These are phyloP conservation scores for Poeciliopsis gracilis DNA, from an alignment of 2,797 vertebrate species.

Conservation along the genomic window DNA sequence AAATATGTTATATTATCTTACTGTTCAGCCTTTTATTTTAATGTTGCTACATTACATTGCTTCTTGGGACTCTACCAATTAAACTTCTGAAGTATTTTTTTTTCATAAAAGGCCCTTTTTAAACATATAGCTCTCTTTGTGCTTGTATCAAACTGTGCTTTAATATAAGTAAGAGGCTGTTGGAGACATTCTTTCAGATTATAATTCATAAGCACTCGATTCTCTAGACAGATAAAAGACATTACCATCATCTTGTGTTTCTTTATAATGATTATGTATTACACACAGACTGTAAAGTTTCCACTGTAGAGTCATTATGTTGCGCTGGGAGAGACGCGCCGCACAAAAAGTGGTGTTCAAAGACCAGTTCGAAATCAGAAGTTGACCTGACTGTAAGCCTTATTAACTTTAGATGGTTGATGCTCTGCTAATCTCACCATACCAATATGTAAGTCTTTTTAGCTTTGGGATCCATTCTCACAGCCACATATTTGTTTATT, in stretches of 20 bases:
- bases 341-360: slow-evolving; percentile 48
- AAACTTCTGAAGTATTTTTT: slow-evolving; percentile 31
- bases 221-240: slow-evolving; percentile 71
- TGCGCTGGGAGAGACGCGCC: slow-evolving; percentile 48
- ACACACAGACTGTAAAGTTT: slow-evolving; percentile 52
- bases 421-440: slow-evolving; percentile 23
- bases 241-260: slow-evolving; percentile 68
- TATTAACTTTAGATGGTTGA: slow-evolving; percentile 49
- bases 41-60: slow-evolving; percentile 4
- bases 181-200: slow-evolving; percentile 61
- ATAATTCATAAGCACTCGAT: slow-evolving; percentile 69
- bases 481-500: slow-evolving; percentile 55
- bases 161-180: slow-evolving; percentile 49
- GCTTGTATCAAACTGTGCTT: slow-evolving; percentile 44
- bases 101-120: slow-evolving; percentile 27
- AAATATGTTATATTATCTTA: slow-evolving; percentile 12
- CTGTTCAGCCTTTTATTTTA: slow-evolving; percentile 9
- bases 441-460: slow-evolving; percentile 46
- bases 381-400: slow-evolving; percentile 46
- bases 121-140: slow-evolving; percentile 31
- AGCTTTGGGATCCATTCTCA: slow-evolving; percentile 52
- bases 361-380: slow-evolving; percentile 49
- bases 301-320: slow-evolving; percentile 56
- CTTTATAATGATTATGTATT: slow-evolving; percentile 74
- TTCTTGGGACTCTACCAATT: slow-evolving; percentile 18